Evolutionary conservation across 1,140 invertebrate genomes (phyloP).

Genomic region (Maconellicoccus hirsutus): DNA sequence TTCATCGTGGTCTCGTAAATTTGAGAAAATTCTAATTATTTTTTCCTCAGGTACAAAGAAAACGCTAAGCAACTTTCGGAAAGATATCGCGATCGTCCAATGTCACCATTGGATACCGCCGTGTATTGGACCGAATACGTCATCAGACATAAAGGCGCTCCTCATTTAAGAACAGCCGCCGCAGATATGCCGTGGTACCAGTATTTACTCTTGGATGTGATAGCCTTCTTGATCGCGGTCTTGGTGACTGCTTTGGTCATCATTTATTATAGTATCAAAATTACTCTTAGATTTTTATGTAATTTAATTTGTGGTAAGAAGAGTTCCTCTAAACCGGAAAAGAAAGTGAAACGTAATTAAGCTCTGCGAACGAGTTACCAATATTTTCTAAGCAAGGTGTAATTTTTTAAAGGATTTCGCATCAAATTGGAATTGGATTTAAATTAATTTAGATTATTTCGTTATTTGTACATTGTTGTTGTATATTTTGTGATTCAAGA

Average conservation of each 20-base stretch:
- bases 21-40: not conserved
- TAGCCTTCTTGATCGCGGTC: not conserved
- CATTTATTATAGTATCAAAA: not conserved
- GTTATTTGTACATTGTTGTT: too few species aligned
- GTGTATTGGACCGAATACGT: slow-evolving; percentile 50
- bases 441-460: too few species aligned
- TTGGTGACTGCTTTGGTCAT: not conserved
- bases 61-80: slow-evolving; percentile 40
- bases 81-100: slow-evolving; percentile 43
- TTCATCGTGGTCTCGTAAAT: not conserved
- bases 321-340: not conserved
- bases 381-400: too few species aligned
- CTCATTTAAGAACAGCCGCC: slow-evolving; percentile 27
- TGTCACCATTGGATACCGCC: slow-evolving; percentile 41
- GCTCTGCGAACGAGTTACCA: not conserved
- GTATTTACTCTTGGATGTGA: slow-evolving; percentile 28
- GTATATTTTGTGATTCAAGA: too few species aligned
- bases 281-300: not conserved
- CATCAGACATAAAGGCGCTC: slow-evolving; percentile 35
- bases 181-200: slow-evolving; percentile 29
- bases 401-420: too few species aligned
- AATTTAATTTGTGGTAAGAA: not conserved
- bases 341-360: not conserved
- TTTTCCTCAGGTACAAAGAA: slow-evolving; percentile 34
- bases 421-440: too few species aligned